These are phyloP conservation scores for Gallinago solitaria DNA, from an alignment of 2,797 vertebrate species.

Conservation along the genomic window DNA sequence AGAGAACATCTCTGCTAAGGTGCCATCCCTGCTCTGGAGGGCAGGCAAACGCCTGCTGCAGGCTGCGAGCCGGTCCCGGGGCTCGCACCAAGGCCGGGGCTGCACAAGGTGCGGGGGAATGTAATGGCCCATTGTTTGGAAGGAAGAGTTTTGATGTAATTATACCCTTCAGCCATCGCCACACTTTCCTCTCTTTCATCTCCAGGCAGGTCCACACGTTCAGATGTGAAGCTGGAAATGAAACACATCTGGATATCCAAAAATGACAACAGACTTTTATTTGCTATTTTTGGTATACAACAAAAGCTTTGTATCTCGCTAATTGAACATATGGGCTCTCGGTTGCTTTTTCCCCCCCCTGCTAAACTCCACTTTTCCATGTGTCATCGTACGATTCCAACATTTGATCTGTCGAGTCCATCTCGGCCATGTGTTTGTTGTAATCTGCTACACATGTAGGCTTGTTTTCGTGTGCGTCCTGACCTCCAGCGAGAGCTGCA, in stretches of 20 bases:
- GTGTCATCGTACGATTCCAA: conserved; percentile 62
- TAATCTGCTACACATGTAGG: conserved; percentile 77
- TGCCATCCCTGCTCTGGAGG: neutral
- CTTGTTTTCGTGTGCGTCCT: conserved; percentile 72
- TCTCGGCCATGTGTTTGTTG: conserved; percentile 68
- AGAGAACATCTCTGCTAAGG: neutral
- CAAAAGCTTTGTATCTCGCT: conserved; percentile 66
- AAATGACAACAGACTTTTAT: conserved; percentile 63
- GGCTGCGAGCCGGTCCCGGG: neutral
- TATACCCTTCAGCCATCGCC: conserved; percentile 66
- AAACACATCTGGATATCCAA: conserved; percentile 70
- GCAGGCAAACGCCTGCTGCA: neutral
- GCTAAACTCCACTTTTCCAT: conserved; percentile 63
- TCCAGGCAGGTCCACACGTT: conserved; percentile 59
- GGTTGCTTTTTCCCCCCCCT: conserved; percentile 18
- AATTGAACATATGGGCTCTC: conserved; percentile 65
- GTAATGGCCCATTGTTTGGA: conserved; percentile 6
- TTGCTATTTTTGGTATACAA: conserved; percentile 70
- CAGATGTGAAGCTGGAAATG: conserved; percentile 69
- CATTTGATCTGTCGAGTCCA: conserved; percentile 67
- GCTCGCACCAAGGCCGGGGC: neutral
- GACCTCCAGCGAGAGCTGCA: conserved; percentile 69
- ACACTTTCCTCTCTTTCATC: conserved; percentile 69
- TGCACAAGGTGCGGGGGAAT: neutral
- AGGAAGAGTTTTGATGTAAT: conserved; percentile 70